These are phyloP conservation scores for Oenanthe melanoleuca DNA, from an alignment of 2,113 vertebrate genomes.

Conservation along the genomic window DNA sequence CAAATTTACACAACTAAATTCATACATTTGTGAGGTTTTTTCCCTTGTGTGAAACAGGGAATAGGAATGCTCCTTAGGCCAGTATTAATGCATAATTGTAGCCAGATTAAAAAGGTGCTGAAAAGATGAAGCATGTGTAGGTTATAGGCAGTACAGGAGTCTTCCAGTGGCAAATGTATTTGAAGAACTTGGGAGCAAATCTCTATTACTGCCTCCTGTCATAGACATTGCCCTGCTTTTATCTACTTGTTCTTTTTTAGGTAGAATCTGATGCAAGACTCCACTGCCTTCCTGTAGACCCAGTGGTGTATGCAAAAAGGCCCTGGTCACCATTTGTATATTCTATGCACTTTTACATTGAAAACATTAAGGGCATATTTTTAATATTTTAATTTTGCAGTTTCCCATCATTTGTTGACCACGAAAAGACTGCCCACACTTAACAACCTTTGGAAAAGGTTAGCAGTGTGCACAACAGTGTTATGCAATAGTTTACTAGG, in stretches of 20 bases:
- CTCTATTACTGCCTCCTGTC: neutral
- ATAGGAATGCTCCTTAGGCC: neutral
- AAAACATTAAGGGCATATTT: neutral
- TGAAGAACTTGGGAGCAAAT: neutral
- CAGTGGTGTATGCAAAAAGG: neutral
- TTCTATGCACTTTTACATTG: neutral
- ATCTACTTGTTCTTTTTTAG: neutral
- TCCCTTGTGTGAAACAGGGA: neutral
- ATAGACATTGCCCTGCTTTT: neutral
- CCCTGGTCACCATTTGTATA: neutral
- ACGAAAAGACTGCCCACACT: neutral
- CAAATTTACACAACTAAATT: neutral
- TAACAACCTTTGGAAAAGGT: neutral
- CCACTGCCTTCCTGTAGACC: neutral
- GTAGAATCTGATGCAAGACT: neutral
- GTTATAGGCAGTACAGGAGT: neutral
- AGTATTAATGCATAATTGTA: neutral
- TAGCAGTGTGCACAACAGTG: neutral
- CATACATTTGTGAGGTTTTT: neutral
- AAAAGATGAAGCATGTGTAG: neutral
- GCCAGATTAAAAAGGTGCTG: neutral
- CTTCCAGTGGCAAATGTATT: neutral
- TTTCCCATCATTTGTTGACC: neutral
- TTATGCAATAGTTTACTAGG: constrained; percentile 36
- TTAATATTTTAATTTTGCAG: neutral